These are phyloP conservation scores for Leucophenga montana DNA, from an alignment of 2,888 invertebrate genomes.

Conservation along the genomic window DNA sequence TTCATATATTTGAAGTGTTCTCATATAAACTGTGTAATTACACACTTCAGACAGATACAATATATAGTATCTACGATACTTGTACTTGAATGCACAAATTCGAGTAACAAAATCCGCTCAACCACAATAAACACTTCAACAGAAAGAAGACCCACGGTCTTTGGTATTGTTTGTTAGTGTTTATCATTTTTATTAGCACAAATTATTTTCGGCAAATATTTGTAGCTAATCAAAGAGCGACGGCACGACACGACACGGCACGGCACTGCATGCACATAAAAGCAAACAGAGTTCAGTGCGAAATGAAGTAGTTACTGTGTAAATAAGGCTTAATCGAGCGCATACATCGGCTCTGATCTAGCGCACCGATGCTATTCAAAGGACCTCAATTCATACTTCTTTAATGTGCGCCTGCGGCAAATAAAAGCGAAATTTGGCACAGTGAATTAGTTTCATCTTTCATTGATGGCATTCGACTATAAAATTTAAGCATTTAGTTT, in stretches of 20 bases:
- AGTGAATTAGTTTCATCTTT: conserved; percentile 21
- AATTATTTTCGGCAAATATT: conserved; percentile 28
- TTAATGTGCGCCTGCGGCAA: neutral
- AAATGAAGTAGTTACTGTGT: neutral
- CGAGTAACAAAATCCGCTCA: too few species aligned
- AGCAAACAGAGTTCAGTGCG: neutral
- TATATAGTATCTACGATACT: too few species aligned
- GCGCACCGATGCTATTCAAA: neutral
- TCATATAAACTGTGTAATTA: neutral
- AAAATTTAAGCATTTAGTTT: neutral
- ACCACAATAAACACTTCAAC: too few species aligned
- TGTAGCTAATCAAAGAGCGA: conserved; percentile 15
- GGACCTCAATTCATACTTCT: too few species aligned
- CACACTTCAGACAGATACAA: neutral
- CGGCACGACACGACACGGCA: conserved; percentile 21
- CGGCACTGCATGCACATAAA: neutral
- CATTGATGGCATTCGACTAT: conserved; percentile 21
- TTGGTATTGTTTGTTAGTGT: neutral
- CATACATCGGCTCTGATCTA: neutral
- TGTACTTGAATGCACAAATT: neutral
- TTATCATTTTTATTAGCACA: conserved; percentile 21
- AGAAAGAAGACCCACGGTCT: neutral
- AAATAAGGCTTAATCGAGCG: conserved; percentile 10
- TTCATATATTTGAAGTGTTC: too few species aligned
- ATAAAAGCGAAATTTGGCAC: conserved; percentile 27